Evolutionary conservation across 1,140 invertebrate genomes (phyloP).

Genomic region (Phymorhynchus buccinoides): DNA sequence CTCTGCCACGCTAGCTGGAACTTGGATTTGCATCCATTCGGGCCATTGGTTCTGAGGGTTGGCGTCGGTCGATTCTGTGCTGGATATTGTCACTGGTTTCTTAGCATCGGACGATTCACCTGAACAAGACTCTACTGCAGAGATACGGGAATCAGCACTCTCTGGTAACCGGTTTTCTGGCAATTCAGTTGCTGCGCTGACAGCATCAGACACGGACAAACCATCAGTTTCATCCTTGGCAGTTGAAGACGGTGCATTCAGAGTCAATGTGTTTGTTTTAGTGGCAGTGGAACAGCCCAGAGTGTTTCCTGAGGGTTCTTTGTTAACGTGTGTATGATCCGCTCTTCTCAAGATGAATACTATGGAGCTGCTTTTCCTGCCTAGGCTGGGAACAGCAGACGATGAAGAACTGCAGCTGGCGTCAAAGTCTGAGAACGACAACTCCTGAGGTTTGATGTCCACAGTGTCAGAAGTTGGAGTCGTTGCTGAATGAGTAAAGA

Average conservation of each 20-base stretch:
- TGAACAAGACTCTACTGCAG: not conserved
- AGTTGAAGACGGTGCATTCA: not conserved
- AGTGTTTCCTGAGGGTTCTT: not conserved
- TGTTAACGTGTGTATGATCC: not conserved
- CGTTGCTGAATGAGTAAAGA: not conserved
- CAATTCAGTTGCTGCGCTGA: not conserved
- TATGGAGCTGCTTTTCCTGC: not conserved
- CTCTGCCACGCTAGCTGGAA: not conserved
- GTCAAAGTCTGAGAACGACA: not conserved
- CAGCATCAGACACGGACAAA: not conserved
- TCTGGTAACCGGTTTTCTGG: not conserved
- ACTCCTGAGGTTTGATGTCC: not conserved
- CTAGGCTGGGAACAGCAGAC: not conserved
- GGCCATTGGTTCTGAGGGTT: not conserved
- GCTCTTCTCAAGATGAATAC: not conserved
- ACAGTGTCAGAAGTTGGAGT: not conserved
- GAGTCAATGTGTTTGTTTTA: not conserved
- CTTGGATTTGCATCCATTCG: not conserved
- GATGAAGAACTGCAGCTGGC: not conserved
- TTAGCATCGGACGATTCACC: not conserved
- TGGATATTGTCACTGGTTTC: not conserved
- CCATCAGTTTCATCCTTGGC: constrained; percentile 10
- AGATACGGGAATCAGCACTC: not conserved
- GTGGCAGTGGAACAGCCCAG: not conserved
- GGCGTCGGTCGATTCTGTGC: not conserved